These are phyloP conservation scores for Protosalanx chinensis DNA, from an alignment of 2,797 vertebrate genomes.

Conservation along the genomic window DNA sequence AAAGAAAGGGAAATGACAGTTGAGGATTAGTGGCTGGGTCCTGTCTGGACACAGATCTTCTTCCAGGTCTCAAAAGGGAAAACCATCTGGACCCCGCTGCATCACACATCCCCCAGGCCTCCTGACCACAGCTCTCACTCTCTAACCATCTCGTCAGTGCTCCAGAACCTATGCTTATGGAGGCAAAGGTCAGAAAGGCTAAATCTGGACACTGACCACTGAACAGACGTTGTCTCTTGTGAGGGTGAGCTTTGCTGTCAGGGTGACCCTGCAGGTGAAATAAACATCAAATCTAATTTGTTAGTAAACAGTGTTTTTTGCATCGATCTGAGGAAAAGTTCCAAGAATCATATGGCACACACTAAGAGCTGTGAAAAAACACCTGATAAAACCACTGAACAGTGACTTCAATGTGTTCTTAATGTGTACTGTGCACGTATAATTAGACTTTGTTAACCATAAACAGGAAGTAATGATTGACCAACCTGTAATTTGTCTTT, in stretches of 20 bases:
- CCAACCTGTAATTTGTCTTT: no score
- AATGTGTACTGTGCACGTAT: no score
- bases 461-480: no score
- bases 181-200: conserved; percentile 20
- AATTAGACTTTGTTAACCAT: no score
- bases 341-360: background rate
- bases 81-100: conserved; percentile 54
- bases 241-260: background rate
- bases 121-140: conserved; percentile 42
- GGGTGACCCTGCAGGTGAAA: conserved; percentile 12
- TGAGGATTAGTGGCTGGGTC: conserved; percentile 1
- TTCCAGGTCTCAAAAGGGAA: conserved; percentile 40
- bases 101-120: conserved; percentile 48
- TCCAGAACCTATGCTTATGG: conserved; percentile 22
- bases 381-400: no score
- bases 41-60: conserved; percentile 30
- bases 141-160: conserved; percentile 26
- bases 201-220: conserved; percentile 4
- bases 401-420: no score
- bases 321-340: background rate
- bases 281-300: conserved; percentile 23
- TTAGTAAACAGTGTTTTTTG: conserved; percentile 19
- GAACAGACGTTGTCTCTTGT: background rate
- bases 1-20: conserved; percentile 14
- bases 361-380: no score